Conservation (phyloP, 1,140 invertebrate genomes). For the Apis florea region DNA sequence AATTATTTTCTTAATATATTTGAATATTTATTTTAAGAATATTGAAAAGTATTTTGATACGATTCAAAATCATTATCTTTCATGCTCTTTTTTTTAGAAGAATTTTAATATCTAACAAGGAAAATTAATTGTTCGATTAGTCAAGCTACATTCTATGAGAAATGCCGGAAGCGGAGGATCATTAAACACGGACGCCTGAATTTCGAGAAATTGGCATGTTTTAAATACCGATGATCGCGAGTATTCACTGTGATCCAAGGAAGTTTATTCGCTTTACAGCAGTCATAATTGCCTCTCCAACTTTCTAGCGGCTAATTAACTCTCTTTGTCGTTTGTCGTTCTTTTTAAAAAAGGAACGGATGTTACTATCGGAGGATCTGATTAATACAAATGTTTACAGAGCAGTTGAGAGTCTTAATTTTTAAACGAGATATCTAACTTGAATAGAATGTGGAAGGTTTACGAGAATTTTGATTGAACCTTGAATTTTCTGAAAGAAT, state of each 20-base stretch:
- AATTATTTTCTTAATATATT: background rate
- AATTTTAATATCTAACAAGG: background rate
- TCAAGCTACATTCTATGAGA: background rate
- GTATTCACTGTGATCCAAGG: background rate
- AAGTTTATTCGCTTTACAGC: background rate
- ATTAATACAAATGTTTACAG: background rate
- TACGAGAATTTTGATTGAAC: background rate
- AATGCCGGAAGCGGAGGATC: slow-evolving; percentile 17
- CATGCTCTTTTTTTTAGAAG: too few relatives aligned
- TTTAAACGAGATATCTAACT: background rate
- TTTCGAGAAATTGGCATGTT: slow-evolving; percentile 2
- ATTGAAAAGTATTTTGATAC: too few relatives aligned
- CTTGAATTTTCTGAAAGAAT: too few relatives aligned
- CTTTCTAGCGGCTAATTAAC: slow-evolving; percentile 44
- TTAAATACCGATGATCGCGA: background rate
- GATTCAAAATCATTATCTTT: too few relatives aligned
- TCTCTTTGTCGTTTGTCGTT: background rate
- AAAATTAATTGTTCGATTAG: background rate
- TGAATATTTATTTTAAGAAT: too few relatives aligned
- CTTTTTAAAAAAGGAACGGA: background rate
- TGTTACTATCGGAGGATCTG: background rate
- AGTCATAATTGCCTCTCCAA: slow-evolving; percentile 24
- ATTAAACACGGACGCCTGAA: background rate
- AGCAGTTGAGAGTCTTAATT: background rate
- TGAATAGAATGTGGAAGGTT: background rate